phyloP scores from a whole-genome alignment of 2,888 invertebrate genomes.

The Drosophila acutilabella region DNA sequence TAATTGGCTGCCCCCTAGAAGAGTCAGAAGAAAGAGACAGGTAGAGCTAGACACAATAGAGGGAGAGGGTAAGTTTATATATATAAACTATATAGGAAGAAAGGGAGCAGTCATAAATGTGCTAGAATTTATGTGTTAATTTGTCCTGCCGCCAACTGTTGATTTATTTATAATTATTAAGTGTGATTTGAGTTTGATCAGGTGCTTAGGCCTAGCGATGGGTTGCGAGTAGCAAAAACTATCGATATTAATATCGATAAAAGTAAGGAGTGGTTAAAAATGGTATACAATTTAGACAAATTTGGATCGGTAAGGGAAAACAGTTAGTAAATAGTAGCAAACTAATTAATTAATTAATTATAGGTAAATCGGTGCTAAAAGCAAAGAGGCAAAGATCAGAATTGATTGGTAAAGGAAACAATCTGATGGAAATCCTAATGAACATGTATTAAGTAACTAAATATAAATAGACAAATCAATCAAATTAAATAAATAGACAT shows the following conservation, averaged over 20 bases:
- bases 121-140: constrained; percentile 80
- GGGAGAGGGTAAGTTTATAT: not conserved
- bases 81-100: not conserved
- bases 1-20: constrained; percentile 68
- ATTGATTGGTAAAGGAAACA: too few relatives aligned
- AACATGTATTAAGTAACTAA: too few relatives aligned
- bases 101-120: constrained; percentile 35
- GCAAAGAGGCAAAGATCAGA: too few relatives aligned
- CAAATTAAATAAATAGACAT: too few relatives aligned
- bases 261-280: too few relatives aligned
- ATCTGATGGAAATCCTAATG: too few relatives aligned
- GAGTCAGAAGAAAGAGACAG: not conserved
- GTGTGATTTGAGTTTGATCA: constrained; percentile 17
- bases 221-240: not conserved
- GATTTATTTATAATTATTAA: constrained; percentile 68
- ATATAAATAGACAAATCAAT: too few relatives aligned
- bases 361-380: too few relatives aligned
- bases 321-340: too few relatives aligned
- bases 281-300: too few relatives aligned
- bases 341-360: too few relatives aligned
- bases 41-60: not conserved
- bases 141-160: constrained; percentile 73
- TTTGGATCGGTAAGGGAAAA: too few relatives aligned
- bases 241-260: not conserved
- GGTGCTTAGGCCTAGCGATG: not conserved